phyloP scores from a whole-genome alignment of 2,797 vertebrate species.

The Micropoecilia bifurca region DNA sequence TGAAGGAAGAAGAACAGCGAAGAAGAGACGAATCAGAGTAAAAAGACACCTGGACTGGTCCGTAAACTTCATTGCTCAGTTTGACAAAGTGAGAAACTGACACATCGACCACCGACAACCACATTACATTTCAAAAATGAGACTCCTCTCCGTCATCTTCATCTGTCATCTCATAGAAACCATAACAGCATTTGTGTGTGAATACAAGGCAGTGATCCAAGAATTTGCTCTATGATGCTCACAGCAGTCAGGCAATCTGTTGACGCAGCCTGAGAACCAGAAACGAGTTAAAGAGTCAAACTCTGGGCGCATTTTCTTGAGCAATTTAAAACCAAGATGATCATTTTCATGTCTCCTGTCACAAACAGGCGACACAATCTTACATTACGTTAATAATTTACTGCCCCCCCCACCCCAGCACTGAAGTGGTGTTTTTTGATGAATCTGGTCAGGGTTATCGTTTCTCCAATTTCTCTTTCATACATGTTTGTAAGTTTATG shows the following conservation, averaged over 20 bases:
- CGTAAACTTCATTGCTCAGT: conserved; percentile 49
- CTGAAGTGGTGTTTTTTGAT: conserved; percentile 35
- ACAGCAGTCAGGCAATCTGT: conserved; percentile 19
- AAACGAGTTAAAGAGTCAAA: conserved; percentile 53
- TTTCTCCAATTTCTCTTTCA: conserved; percentile 11
- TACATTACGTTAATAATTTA: conserved; percentile 32
- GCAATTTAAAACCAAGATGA: conserved; percentile 27
- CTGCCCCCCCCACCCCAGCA: neutral
- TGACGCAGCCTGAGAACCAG: conserved; percentile 36
- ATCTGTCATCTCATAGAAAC: conserved; percentile 62
- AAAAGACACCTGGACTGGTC: conserved; percentile 57
- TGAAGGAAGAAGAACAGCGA: conserved; percentile 21
- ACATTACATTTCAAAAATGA: conserved; percentile 63
- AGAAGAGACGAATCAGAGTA: conserved; percentile 48
- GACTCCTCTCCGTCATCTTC: conserved; percentile 52
- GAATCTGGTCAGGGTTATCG: conserved; percentile 15
- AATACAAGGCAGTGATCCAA: conserved; percentile 18
- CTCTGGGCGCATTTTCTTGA: conserved; percentile 38
- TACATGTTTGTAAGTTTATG: neutral
- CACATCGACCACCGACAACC: conserved; percentile 51
- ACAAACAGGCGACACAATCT: conserved; percentile 59
- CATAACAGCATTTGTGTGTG: conserved; percentile 43
- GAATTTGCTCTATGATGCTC: conserved; percentile 53
- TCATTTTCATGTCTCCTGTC: conserved; percentile 58
- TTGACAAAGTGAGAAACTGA: conserved; percentile 41